Evolutionary conservation across 2,113 vertebrate genomes (phyloP).

Genomic region (Haplotaxodon microlepis): DNA sequence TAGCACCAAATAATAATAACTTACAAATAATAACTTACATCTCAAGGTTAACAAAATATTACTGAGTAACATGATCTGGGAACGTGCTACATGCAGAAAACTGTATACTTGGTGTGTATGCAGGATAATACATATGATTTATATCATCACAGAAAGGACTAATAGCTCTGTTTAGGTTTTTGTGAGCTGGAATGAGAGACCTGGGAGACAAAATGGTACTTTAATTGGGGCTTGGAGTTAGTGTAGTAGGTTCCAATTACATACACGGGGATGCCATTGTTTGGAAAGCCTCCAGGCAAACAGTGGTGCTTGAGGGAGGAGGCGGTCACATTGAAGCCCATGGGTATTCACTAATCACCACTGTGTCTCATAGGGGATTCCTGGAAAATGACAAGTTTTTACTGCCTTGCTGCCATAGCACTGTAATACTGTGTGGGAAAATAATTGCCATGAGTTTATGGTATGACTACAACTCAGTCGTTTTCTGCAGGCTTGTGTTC

Average conservation of each 20-base stretch:
- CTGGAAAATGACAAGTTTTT: constrained; percentile 24
- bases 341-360: constrained; percentile 45
- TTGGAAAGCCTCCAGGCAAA: constrained; percentile 42
- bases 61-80: background rate
- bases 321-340: constrained; percentile 26
- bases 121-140: background rate
- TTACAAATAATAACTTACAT: background rate
- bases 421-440: background rate
- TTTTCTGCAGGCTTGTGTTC: background rate
- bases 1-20: background rate
- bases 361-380: constrained; percentile 16
- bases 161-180: background rate
- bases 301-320: constrained; percentile 29
- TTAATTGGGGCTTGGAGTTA: background rate
- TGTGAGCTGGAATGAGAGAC: background rate
- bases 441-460: constrained; percentile 25
- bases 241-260: constrained; percentile 26
- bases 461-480: background rate
- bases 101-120: background rate
- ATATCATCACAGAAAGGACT: background rate
- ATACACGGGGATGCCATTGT: constrained; percentile 38
- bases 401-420: constrained; percentile 4
- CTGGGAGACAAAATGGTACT: background rate
- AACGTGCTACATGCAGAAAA: background rate
- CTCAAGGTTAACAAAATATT: background rate